Evolutionary conservation across 2,888 invertebrate species (phyloP), one percentile per base, ranked within the genome.

Genomic region (Dicyrtomina minuta): DNA sequence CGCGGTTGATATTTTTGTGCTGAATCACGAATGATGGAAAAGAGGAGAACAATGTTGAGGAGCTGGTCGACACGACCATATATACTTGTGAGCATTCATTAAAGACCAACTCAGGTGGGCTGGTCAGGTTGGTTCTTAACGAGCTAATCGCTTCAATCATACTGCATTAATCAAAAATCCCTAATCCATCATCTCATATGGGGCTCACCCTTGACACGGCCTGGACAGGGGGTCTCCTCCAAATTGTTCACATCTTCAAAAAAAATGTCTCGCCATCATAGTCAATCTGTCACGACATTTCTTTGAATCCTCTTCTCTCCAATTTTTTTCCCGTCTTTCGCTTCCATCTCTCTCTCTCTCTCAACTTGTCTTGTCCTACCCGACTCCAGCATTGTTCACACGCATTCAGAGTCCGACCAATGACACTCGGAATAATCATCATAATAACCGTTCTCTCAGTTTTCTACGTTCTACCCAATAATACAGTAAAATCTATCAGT

Each of bases 141-240:
- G 70, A 74, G 72, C 72, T 75, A 75, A 75, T 75, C 75, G 70
- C 67, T 75, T 72, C 72, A 70, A 75, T 75, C 75, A 75, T 67
- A 61, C 55, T 65, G 71, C 73, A 73, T 75, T 75, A 73, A 75
- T 73, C 73, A 74, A 70, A 70, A 70, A 70, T 72, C 65, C 71
- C 72, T 66, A 72, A 75, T 75, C 75, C 75, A 75, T 75, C 74
- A 74, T 74, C 72, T 74, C 69, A 64, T 72, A 27, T 56, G 46
- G 66, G 72, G 70, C 64, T 72, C 70, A 72, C 74, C 74, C 74
- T 74, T 74, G 72, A 74, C 74, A 74, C 68, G 62, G 49, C 60
- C 71, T 61, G 58, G 26, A 68, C 71, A 70, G 74, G 74, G 74
- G 72, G 72, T 74, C 74, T 62, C 51, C 20, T 70, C 66, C 53